Conservation (phyloP, 2,797 vertebrate genomes). For the Orestias chungarensis region DNA sequence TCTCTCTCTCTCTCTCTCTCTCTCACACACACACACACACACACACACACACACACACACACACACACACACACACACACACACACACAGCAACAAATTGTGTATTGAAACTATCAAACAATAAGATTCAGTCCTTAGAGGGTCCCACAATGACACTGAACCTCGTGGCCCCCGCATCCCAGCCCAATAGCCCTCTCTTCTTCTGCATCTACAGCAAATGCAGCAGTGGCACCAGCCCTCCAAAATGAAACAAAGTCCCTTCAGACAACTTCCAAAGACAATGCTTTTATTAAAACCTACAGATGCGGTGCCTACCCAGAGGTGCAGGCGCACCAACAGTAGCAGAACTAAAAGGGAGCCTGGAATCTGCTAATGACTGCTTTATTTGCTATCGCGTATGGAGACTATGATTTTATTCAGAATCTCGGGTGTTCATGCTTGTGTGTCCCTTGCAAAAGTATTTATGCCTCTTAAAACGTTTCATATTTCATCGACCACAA, state of each 20-base stretch:
- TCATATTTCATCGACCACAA: background rate
- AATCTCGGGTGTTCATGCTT: conserved; percentile 15
- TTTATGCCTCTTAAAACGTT: background rate
- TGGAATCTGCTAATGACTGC: conserved; percentile 76
- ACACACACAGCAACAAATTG: conserved; percentile 39
- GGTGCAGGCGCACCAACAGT: conserved; percentile 69
- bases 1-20: background rate
- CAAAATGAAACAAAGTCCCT: conserved; percentile 80
- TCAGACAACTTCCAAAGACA: conserved; percentile 83
- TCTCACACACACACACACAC: background rate
- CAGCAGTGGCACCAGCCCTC: conserved; percentile 62
- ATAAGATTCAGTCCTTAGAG: conserved; percentile 76
- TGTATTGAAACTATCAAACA: conserved; percentile 85
- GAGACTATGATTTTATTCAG: conserved; percentile 49
- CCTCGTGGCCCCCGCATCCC: conserved; percentile 73
- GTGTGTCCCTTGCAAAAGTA: background rate
- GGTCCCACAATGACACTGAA: conserved; percentile 76
- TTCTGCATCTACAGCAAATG: conserved; percentile 63
- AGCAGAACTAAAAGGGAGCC: conserved; percentile 70
- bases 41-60: conserved; percentile 13
- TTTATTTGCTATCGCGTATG: conserved; percentile 67
- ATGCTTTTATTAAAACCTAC: conserved; percentile 86
- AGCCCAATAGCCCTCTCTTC: conserved; percentile 75
- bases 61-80: no score
- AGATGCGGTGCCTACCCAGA: conserved; percentile 74